Evolutionary conservation across 1,140 invertebrate species (phyloP).

Genomic region (Drosophila parvula): DNA sequence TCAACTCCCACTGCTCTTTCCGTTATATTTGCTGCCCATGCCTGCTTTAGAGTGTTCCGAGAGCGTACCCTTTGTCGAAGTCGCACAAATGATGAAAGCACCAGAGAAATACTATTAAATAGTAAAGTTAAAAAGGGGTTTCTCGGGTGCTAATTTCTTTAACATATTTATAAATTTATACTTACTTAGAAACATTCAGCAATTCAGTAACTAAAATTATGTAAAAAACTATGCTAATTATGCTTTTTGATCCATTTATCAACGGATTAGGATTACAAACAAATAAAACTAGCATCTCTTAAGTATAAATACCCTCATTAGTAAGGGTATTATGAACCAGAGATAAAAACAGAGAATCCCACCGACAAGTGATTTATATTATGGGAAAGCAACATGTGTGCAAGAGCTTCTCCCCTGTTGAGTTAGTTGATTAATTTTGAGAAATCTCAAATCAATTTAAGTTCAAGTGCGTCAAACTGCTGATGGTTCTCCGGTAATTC

Average conservation of each 20-base stretch:
- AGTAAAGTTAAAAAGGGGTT: no score
- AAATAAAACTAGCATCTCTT: neutral
- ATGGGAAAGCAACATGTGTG: slow-evolving; percentile 33
- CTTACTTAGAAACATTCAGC: no score
- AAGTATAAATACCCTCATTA: neutral
- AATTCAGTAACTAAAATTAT: neutral
- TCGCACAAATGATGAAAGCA: no score
- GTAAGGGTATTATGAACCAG: slow-evolving; percentile 10
- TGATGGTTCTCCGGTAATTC: slow-evolving; percentile 1
- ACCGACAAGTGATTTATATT: slow-evolving; percentile 4
- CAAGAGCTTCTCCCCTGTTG: neutral
- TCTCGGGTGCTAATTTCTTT: no score
- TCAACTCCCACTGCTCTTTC: no score
- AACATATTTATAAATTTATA: no score
- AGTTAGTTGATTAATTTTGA: slow-evolving; percentile 43
- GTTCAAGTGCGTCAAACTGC: slow-evolving; percentile 31
- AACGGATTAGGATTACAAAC: neutral
- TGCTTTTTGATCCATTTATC: neutral
- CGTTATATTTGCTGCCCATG: no score
- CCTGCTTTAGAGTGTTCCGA: no score
- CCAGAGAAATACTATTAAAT: no score
- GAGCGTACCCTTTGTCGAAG: no score
- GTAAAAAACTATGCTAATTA: neutral
- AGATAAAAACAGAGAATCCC: slow-evolving; percentile 17
- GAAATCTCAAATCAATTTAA: slow-evolving; percentile 52